Evolutionary conservation across 1,140 invertebrate species (phyloP), one percentile per base, ranked within the genome.

Genomic region (Aphis craccivora): DNA sequence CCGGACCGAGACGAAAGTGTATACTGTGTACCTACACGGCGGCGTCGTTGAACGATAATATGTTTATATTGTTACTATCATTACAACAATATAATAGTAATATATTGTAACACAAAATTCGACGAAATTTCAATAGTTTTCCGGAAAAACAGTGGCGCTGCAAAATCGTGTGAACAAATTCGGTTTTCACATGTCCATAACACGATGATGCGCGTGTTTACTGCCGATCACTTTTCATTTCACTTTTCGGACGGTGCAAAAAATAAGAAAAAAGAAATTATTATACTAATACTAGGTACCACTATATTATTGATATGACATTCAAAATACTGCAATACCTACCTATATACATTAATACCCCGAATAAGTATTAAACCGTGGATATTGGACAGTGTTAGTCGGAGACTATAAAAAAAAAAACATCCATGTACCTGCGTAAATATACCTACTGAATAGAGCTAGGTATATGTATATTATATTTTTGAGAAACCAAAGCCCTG

Each of bases 141-240:
- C 89, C 53, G 48, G 55, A 90, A 90, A 35, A 90, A 90, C 22
- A 35, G 25, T 43, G 84, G 90, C 37, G 22, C 60, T 30, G 55
- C n/a, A 91, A 81, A 76, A 84, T 48, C 40, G 55, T 23, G 30
- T 43, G 43, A 91, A 76, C 55, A 37, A 43, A 55, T 55, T 25
- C 7, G 25, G 30, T 48, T 87, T 87, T 87, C 86, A 45, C 45
- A 30, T 60, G 53, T 60, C 55, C 60, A n/a, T 45, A 76, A n/a
- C 53, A 45, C 60, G 40, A 91, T 45, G 60, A 87, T 53, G 48
- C 67, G 20, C 43, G 67, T 83, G 67, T 45, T 40, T 91, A n/a
- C 81, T 83, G 11, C 90, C 67, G 67, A 83, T 91, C 90, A 91
- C 90, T 91, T 91, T 91, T 91, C 90, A 91, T 91, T 91, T 91